Evolutionary conservation across 2,888 invertebrate genomes (phyloP), one percentile per base, ranked within the genome.

Genomic region (Chymomyza amoena): DNA sequence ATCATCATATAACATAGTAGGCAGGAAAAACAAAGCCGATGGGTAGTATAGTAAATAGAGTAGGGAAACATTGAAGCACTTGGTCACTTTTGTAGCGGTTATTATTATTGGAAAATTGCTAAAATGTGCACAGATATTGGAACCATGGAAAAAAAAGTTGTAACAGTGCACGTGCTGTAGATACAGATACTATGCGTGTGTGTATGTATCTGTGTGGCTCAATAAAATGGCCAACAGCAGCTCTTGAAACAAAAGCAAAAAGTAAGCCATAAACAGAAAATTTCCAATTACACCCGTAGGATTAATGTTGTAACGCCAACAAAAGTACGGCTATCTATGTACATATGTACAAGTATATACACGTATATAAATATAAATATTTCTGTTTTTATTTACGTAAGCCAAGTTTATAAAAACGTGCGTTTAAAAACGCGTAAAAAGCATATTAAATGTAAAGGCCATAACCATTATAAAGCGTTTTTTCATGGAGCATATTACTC

Each of bases 31-130:
- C 57, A 25, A 57, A 57, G 56, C 57, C 57, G 28, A 28, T 13
- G 39, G 25, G 20, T 57, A 18, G 25, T 50, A 18, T 16, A n/a
- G 39, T 61, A 18, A 16, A 32, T 15, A n/a, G 54, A 54, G 54
- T 16, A 20, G 9, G 54, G 54, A 25, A 57, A 56, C 18, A 32
- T n/a, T 32, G 63, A 36, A 36, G 50, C 18, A n/a, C 32, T 61
- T 61, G 61, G 61, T 13, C 56, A 67, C 16, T 59, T 13, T 57
- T 20, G 67, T 59, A 67, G 63, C 66, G 65, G 68, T 73, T 74
- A 66, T 62, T 73, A 72, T 76, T 74, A 76, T 76, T 76, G 70
- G 70, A 75, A 78, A 76, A 76, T 74, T 74, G 70, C 69, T 72
- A 63, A 76, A 78, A 75, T 68, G 74, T 67, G 67, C 65, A 74